A percentile compares a stretch with the other conserved stretches of the same genome.
Evolutionary conservation across 2,888 invertebrate species (phyloP).

Genomic region (Drosophila engyochracea): DNA sequence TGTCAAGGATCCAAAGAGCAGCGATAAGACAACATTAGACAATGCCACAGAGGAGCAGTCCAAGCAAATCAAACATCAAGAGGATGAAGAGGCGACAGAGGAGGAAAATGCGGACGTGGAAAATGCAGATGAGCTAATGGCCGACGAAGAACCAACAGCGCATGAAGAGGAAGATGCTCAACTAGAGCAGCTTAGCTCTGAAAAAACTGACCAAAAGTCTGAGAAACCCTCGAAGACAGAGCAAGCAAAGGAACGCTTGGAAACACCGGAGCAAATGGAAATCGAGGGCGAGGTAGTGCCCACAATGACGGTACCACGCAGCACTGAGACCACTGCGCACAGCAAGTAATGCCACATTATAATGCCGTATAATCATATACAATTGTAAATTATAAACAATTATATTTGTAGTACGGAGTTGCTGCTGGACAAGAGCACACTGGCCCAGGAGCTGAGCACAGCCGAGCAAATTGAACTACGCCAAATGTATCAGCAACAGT

Average conservation of each 20-base stretch:
- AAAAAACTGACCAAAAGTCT: constrained; percentile 85
- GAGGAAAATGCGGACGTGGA: constrained; percentile 87
- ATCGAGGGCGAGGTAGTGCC: constrained; percentile 91
- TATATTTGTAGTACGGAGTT: constrained; percentile 73
- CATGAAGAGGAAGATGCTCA: constrained; percentile 59
- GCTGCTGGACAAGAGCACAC: constrained; percentile 74
- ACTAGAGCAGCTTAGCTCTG: constrained; percentile 84
- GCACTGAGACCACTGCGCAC: constrained; percentile 91
- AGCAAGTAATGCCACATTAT: constrained; percentile 86
- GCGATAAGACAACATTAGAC: constrained; percentile 90
- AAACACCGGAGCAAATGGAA: constrained; percentile 86
- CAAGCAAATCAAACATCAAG: constrained; percentile 87
- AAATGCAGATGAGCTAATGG: constrained; percentile 85
- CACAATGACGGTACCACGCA: constrained; percentile 89
- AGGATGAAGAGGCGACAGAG: constrained; percentile 87
- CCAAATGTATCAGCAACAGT: constrained; percentile 82
- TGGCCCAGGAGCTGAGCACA: constrained; percentile 76
- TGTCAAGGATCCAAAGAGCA: constrained; percentile 91
- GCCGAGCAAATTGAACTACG: constrained; percentile 80
- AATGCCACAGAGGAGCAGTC: constrained; percentile 94
- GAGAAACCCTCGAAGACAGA: constrained; percentile 84
- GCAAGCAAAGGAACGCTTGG: constrained; percentile 86
- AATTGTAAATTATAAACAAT: background rate
- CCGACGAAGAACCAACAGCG: constrained; percentile 85
- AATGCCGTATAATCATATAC: background rate